Evolutionary conservation across 2,888 invertebrate genomes (phyloP), one percentile per base, ranked within the genome.

Genomic region (Heliconius aoede): DNA sequence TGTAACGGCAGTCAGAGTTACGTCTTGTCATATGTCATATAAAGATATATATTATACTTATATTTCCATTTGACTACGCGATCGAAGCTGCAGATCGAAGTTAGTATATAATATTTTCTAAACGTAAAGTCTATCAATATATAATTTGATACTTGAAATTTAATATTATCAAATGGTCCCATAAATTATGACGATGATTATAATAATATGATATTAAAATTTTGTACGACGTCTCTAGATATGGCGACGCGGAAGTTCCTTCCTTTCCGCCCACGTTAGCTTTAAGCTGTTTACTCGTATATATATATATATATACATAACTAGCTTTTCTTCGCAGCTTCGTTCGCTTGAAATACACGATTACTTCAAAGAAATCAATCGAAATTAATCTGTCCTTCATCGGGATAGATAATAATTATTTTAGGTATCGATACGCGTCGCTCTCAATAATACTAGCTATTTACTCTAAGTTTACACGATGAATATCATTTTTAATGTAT

Each of bases 251-350:
- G 76, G 76, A 76, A 76, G 73, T 73, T 28, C 60, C 61, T 76
- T 67, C 76, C 73, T 61, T 73, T 69, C 68, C 61, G 76, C 76
- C 76, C 69, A 76, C 76, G n/a, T 21, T 72, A 61, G 61, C 68
- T 55, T 28, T 73, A 73, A 73, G 32, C 30, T 30, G 46, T 51
- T 68, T 36, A n/a, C n/a, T n/a, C n/a, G n/a, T n/a, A n/a, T n/a
- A n/a, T n/a, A n/a, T n/a, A n/a, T n/a, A n/a, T n/a, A n/a, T n/a
- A n/a, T n/a, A 26, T 60, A 7, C 28, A 26, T 26, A 60, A 55
- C 55, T 55, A 55, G n/a, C 3, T n/a, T n/a, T 55, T 21, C 9
- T 55, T n/a, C 9, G n/a, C 9, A 9, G 55, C 55, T 55, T n/a
- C 55, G 55, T 11, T n/a, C 55, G 55, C n/a, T 21, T n/a, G 55